Evolutionary conservation across 2,888 invertebrate genomes (phyloP).

Genomic region (Spialia ferax): DNA sequence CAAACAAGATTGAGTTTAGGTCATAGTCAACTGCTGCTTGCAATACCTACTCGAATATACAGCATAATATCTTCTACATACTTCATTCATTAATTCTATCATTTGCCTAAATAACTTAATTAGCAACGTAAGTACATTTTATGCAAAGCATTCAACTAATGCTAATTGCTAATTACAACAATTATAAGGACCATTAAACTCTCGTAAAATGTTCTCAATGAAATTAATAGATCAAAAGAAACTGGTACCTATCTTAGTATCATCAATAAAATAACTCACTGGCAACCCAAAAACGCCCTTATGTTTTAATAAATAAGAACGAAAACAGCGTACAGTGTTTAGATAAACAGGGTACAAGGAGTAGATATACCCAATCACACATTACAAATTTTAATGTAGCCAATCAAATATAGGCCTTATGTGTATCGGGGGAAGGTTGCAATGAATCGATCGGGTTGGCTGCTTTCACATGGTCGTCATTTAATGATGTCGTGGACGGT

Average conservation of each 20-base stretch:
- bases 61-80: background rate
- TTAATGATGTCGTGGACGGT: slow-evolving; percentile 75
- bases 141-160: slow-evolving; percentile 27
- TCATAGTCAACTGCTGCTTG: no score
- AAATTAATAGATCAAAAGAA: slow-evolving; percentile 54
- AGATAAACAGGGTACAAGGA: slow-evolving; percentile 49
- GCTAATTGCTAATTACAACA: slow-evolving; percentile 36
- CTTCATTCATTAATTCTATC: background rate
- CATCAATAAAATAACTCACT: background rate
- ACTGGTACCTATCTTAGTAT: slow-evolving; percentile 45
- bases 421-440: slow-evolving; percentile 41
- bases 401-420: slow-evolving; percentile 32
- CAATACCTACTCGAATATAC: no score
- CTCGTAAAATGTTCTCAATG: slow-evolving; percentile 41
- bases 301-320: slow-evolving; percentile 44
- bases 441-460: slow-evolving; percentile 45
- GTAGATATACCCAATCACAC: slow-evolving; percentile 62
- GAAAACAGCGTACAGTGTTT: slow-evolving; percentile 44
- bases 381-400: slow-evolving; percentile 21
- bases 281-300: slow-evolving; percentile 41
- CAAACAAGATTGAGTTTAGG: no score
- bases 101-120: slow-evolving; percentile 11
- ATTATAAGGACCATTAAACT: slow-evolving; percentile 28
- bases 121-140: slow-evolving; percentile 6
- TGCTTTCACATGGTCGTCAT: slow-evolving; percentile 65